Evolutionary conservation across 2,888 invertebrate species (phyloP), one percentile per base, ranked within the genome.

Genomic region (Eubasilissa splendida): DNA sequence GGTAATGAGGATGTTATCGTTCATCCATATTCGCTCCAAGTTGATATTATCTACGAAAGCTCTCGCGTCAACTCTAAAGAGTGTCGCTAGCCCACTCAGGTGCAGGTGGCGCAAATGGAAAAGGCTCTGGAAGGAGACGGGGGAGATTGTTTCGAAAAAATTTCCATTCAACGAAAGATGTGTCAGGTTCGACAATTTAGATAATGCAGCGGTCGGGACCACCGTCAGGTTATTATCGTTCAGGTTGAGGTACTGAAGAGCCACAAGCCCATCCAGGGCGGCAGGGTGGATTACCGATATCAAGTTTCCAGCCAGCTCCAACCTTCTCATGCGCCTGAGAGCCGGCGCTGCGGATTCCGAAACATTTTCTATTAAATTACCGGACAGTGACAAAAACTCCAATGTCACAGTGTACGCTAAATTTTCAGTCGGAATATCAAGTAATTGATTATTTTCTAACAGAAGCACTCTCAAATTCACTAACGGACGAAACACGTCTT

Each of bases 1-100:
- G 76, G 91, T 90, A 76, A 97, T 91, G 85, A 92, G 92, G 11
- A 94, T 91, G 87, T 96, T 96, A 86, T 94, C 94, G 87, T 95
- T 95, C 89, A 96, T 90, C 87, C 94, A 93, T 85, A 96, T 92
- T 84, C 92, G 92, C 87, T 96, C 95, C 84, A 96, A 89, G 86
- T 95, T 94, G 54, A 96, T 95, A 87, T 96, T 96, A 89, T 96
- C 96, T 82, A 95, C 95, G 87, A 96, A 96, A 76, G 96, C 95
- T 87, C 95, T 91, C 84, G 94, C 91, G 88, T 96, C 95, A 85
- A 96, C 93, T 86, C 90, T 92, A 84, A 91, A 90, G 84, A 96
- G 90, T 84, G 92, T 90, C 85, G 92, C 92, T 85, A 94, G 90
- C 85, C 93, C 91, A 88, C 93, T 93, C 86, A 96, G 89, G 87